Evolutionary conservation across 2,888 invertebrate genomes (phyloP).

Genomic region (Clepsis dumicolana): DNA sequence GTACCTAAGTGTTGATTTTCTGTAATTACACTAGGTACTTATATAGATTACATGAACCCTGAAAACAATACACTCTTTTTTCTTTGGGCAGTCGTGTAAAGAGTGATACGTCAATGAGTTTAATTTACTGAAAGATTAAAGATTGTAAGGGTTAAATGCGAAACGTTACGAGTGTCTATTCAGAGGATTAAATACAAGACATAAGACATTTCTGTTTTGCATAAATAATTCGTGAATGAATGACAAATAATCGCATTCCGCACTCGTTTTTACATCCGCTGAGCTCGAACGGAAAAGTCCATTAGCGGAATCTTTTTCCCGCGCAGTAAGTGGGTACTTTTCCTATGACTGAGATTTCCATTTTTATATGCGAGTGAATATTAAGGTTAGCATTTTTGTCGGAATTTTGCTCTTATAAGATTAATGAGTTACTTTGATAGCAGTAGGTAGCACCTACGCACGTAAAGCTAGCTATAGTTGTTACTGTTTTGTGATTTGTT

Average conservation of each 20-base stretch:
- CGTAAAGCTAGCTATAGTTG: constrained; percentile 45
- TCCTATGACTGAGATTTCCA: neutral
- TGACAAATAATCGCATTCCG: neutral
- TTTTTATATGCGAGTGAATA: neutral
- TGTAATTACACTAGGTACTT: too few species aligned
- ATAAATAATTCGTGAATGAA: neutral
- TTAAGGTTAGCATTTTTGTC: neutral
- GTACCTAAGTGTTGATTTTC: too few species aligned
- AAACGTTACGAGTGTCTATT: neutral
- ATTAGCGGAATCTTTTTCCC: neutral
- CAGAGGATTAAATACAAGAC: neutral
- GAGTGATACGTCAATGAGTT: neutral
- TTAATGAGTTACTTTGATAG: neutral
- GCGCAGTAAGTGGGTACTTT: neutral
- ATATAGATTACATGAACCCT: too few species aligned
- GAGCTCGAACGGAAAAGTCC: neutral
- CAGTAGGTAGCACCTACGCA: constrained; percentile 15
- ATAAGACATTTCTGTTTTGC: too few species aligned
- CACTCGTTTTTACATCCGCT: neutral
- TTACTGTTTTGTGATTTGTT: constrained; percentile 59
- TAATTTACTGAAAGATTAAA: neutral
- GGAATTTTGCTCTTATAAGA: neutral
- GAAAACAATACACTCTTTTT: too few species aligned
- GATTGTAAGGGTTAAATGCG: neutral
- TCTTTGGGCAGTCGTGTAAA: neutral